phyloP scores from a whole-genome alignment of 2,888 invertebrate genomes.

The Argyresthia albistria region DNA sequence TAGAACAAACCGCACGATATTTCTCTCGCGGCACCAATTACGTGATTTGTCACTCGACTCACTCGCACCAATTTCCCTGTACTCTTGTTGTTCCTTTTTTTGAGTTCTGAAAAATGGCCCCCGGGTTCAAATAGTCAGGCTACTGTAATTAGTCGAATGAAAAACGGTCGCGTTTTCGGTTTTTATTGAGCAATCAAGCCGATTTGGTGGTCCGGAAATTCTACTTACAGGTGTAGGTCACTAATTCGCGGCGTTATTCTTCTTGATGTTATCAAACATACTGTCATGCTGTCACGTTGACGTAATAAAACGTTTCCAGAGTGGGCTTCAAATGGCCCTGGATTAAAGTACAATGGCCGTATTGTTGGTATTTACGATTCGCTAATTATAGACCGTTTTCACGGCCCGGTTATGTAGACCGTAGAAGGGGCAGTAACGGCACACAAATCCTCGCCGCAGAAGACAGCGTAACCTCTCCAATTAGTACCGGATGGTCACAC shows the following conservation, averaged over 20 bases:
- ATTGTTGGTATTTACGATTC: background rate
- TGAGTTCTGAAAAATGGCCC: slow-evolving; percentile 57
- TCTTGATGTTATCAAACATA: too few species aligned
- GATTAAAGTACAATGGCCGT: background rate
- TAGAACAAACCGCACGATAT: slow-evolving; percentile 64
- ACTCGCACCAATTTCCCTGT: too few species aligned
- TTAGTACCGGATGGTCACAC: slow-evolving; percentile 71
- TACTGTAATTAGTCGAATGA: slow-evolving; percentile 52
- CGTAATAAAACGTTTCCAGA: too few species aligned
- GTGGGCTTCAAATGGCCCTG: background rate
- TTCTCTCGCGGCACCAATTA: slow-evolving; percentile 66
- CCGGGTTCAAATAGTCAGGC: slow-evolving; percentile 35
- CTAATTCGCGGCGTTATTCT: too few species aligned
- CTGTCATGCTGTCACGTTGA: too few species aligned
- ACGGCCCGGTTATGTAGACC: slow-evolving; percentile 36
- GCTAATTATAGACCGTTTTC: slow-evolving; percentile 43
- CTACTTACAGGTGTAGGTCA: too few species aligned
- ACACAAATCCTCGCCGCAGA: slow-evolving; percentile 44
- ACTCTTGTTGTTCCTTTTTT: slow-evolving; percentile 20
- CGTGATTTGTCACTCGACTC: slow-evolving; percentile 62
- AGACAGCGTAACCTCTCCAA: slow-evolving; percentile 39
- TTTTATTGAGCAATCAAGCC: slow-evolving; percentile 24
- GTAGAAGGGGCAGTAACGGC: slow-evolving; percentile 42
- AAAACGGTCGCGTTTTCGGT: slow-evolving; percentile 52
- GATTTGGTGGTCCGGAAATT: too few species aligned